These are phyloP conservation scores for Mola mola DNA, from an alignment of 2,113 vertebrate species.

Conservation along the genomic window DNA sequence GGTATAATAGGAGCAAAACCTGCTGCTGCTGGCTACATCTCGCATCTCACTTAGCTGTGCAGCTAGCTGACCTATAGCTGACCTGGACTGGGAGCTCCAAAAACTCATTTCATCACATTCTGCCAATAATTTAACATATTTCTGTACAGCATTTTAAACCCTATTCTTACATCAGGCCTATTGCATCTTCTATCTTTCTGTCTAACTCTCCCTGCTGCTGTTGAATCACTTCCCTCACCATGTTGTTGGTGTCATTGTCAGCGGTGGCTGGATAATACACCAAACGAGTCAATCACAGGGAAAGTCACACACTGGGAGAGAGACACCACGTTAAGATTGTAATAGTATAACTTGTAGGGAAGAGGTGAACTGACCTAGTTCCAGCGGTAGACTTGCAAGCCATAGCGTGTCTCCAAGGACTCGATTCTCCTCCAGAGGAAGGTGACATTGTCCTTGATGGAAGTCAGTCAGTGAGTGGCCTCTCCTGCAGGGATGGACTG, in stretches of 20 bases:
- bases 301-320: slow-evolving; percentile 57
- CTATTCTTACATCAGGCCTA: too few relatives aligned
- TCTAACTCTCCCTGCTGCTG: slow-evolving; percentile 3
- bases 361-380: slow-evolving; percentile 73
- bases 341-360: slow-evolving; percentile 64
- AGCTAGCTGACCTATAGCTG: neutral
- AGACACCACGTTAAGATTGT: slow-evolving; percentile 58
- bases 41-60: neutral
- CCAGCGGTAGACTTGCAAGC: slow-evolving; percentile 52
- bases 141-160: neutral
- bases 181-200: neutral
- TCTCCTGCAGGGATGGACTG: slow-evolving; percentile 11
- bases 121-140: too few relatives aligned
- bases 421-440: slow-evolving; percentile 63
- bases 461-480: slow-evolving; percentile 51
- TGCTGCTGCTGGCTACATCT: too few relatives aligned
- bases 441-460: slow-evolving; percentile 74
- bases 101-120: too few relatives aligned
- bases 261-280: slow-evolving; percentile 29
- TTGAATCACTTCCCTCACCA: slow-evolving; percentile 1
- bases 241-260: slow-evolving; percentile 12
- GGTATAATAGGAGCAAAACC: too few relatives aligned
- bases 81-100: too few relatives aligned
- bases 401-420: slow-evolving; percentile 61
- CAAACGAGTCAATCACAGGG: slow-evolving; percentile 58